Conservation (phyloP, 2,113 vertebrate species). For the Ahaetulla prasina region DNA sequence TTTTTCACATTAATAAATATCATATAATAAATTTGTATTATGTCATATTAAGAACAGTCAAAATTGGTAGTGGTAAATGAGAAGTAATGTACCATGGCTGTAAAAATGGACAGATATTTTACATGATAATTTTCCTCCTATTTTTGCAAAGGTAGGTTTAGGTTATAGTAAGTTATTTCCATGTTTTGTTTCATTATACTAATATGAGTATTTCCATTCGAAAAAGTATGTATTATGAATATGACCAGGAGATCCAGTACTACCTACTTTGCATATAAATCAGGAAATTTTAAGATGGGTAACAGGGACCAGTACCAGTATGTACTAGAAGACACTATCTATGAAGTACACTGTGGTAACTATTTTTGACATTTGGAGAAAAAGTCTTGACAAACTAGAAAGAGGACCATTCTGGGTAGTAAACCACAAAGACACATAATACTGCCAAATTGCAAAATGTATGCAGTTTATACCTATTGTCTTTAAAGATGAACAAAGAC, state of each 20-base stretch:
- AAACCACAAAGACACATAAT: constrained; percentile 49
- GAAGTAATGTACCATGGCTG: neutral
- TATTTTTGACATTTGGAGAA: neutral
- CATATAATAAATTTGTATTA: neutral
- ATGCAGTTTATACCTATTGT: constrained; percentile 55
- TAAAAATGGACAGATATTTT: neutral
- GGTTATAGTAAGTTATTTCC: neutral
- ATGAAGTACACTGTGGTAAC: neutral
- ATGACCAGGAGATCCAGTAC: neutral
- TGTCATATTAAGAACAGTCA: neutral
- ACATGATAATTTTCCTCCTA: neutral
- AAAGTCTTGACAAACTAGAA: neutral
- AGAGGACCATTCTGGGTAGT: neutral
- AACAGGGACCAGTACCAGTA: neutral
- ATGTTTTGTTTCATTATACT: neutral
- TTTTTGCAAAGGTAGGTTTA: neutral
- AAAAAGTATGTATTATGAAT: neutral
- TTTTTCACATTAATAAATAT: neutral
- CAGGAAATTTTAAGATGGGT: neutral
- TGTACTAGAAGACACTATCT: neutral
- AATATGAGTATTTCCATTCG: neutral
- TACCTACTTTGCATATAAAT: neutral
- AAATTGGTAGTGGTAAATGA: neutral
- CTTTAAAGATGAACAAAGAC: constrained; percentile 52
- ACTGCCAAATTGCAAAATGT: constrained; percentile 49